These are phyloP conservation scores for Urocynchramus pylzowi DNA, from an alignment of 2,113 vertebrate species.

Conservation along the genomic window DNA sequence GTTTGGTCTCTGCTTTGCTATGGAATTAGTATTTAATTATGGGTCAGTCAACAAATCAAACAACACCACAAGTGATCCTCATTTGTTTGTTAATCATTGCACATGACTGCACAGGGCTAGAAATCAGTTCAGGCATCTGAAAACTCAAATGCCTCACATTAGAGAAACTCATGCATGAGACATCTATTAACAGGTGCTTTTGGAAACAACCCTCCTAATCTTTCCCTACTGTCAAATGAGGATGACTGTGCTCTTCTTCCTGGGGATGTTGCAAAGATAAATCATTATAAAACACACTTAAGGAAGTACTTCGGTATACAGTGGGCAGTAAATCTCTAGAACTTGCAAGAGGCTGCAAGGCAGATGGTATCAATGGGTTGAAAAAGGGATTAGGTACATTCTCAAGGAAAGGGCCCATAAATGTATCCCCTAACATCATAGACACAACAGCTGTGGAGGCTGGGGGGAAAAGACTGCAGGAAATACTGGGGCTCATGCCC, in stretches of 20 bases:
- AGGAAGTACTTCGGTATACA: neutral
- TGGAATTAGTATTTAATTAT: neutral
- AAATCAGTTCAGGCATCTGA: conserved; percentile 34
- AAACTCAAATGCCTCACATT: neutral
- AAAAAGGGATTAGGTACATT: neutral
- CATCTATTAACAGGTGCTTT: neutral
- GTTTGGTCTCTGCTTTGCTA: neutral
- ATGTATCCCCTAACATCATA: neutral
- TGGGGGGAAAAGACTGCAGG: neutral
- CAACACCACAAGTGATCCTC: neutral
- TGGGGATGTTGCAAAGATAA: neutral
- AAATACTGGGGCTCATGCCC: neutral
- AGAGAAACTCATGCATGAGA: conserved; percentile 1
- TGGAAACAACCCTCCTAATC: neutral
- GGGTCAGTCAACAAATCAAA: neutral
- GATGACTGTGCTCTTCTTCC: neutral
- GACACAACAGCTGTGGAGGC: neutral
- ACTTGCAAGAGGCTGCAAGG: neutral
- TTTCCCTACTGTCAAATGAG: neutral
- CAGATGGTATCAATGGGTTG: neutral
- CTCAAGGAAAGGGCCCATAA: neutral
- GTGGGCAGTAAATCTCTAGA: neutral
- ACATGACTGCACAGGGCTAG: neutral
- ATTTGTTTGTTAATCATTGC: neutral
- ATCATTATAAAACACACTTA: neutral